These are phyloP conservation scores for Rhinolophus sinicus DNA, from an alignment of 2,113 vertebrate species.

Conservation along the genomic window DNA sequence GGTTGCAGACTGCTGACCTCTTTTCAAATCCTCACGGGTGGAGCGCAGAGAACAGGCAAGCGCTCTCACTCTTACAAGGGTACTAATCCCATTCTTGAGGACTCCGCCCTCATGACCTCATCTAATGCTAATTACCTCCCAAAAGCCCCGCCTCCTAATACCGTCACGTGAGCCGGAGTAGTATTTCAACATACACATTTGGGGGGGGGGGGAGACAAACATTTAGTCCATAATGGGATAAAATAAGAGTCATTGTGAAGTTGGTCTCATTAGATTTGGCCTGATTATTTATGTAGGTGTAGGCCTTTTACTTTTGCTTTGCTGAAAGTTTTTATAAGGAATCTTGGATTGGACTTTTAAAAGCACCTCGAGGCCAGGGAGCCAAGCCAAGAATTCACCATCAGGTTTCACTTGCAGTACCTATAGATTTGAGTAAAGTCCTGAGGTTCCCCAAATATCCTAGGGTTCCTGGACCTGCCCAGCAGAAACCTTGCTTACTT, in stretches of 20 bases:
- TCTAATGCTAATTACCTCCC: not conserved
- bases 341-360: slow-evolving; percentile 17
- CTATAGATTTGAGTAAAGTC: slow-evolving; percentile 20
- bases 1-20: not conserved
- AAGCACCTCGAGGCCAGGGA: not conserved
- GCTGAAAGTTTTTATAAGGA: not conserved
- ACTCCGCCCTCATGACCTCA: not conserved
- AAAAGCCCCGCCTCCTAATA: not conserved
- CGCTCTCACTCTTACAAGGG: not conserved
- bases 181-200: not conserved
- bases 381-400: not conserved
- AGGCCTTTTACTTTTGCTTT: not conserved
- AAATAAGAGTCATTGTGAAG: not conserved
- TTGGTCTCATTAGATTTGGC: not conserved
- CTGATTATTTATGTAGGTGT: not conserved
- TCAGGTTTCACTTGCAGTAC: slow-evolving; percentile 27
- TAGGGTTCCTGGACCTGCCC: not conserved
- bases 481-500: slow-evolving; percentile 4
- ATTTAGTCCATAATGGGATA: not conserved
- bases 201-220: not conserved
- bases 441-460: not conserved
- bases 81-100: not conserved
- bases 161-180: not conserved
- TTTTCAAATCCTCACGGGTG: not conserved
- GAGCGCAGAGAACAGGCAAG: not conserved